Conservation (phyloP, 37 sponge, comb jelly and placozoan species). For the Corticium candelabrum region DNA sequence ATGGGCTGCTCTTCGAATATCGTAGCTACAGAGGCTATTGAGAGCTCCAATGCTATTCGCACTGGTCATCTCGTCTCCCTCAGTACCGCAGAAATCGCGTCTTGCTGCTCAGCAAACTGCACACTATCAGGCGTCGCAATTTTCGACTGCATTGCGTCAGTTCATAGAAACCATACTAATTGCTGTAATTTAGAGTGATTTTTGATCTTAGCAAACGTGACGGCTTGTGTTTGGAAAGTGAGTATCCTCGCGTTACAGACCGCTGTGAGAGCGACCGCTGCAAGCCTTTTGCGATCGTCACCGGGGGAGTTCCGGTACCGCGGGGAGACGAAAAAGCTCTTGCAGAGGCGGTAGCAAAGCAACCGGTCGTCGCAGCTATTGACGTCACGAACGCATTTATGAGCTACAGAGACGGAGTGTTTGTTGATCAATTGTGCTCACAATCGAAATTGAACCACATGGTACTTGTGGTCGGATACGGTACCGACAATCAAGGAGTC, state of each 20-base stretch:
- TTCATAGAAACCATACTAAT: no score
- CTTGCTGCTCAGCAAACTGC: no score
- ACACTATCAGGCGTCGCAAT: no score
- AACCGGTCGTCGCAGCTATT: conserved; percentile 32
- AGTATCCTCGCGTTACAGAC: conserved; percentile 1
- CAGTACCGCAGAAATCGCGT: conserved; percentile 32
- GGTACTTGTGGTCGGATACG: conserved; percentile 55
- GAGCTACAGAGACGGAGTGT: conserved; percentile 37
- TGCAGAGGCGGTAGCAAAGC: conserved; percentile 27
- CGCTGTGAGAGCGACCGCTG: conserved; percentile 15
- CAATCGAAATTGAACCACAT: conserved; percentile 28
- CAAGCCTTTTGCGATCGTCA: conserved; percentile 12
- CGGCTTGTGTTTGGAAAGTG: conserved; percentile 26
- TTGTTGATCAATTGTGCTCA: conserved; percentile 37
- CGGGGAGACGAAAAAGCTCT: conserved; percentile 36
- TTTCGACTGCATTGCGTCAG: no score
- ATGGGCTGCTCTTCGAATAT: conserved; percentile 12
- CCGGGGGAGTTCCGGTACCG: conserved; percentile 14
- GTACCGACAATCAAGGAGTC: conserved; percentile 23
- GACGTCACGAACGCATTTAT: conserved; percentile 40
- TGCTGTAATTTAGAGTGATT: background rate
- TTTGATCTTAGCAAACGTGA: conserved; percentile 18
- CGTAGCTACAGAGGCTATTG: conserved; percentile 14
- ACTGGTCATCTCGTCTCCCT: conserved; percentile 24
- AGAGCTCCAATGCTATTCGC: conserved; percentile 27